Evolutionary conservation across 2,113 vertebrate genomes (phyloP), one percentile per base, ranked within the genome.

Genomic region (Tamias sibiricus): DNA sequence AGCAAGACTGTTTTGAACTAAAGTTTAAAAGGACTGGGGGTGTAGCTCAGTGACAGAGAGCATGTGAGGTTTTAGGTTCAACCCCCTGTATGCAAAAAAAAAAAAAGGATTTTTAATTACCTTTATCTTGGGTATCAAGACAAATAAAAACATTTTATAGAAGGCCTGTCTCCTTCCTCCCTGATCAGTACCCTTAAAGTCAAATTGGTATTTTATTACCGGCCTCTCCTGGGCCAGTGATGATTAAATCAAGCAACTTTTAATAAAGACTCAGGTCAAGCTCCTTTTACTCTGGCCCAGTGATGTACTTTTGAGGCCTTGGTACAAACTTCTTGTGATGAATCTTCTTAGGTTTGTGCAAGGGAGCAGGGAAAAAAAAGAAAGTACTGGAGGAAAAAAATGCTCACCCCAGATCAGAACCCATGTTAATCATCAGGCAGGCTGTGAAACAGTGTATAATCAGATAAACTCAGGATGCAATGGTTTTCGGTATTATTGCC

Each of bases 401-500:
- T 92, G 6, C 30, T 75, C 44, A 10, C 77, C 49, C 40, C 80
- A 37, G 44, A 90, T 91, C 94, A 80, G 64, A 96, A 96, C 42
- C 24, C 74, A 59, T 2, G 47, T 0, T 81, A 68, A 74, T 76
- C 68, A 82, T 49, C 37, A 80, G 32, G 44, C 35, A 81, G 35
- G 72, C 74, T 90, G 68, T 90, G 79, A 94, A 96, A 24, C 35
- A 93, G 87, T 8, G 26, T 86, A 42, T 42, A 94, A 96, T 92
- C 54, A 98, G 91, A 81, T 77, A 95, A 96, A 97, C 76, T 8
- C 94, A 68, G 84, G 4, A 14, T 84, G 52, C 16, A 93, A 92
- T 91, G 96, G 93, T 98, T 97, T 97, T 95, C 24, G 79, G 42
- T 62, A 76, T 94, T 83, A 37, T 40, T 71, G 19, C 89, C 14